Evolutionary conservation across 1,140 invertebrate genomes (phyloP).

Genomic region (Mya arenaria): DNA sequence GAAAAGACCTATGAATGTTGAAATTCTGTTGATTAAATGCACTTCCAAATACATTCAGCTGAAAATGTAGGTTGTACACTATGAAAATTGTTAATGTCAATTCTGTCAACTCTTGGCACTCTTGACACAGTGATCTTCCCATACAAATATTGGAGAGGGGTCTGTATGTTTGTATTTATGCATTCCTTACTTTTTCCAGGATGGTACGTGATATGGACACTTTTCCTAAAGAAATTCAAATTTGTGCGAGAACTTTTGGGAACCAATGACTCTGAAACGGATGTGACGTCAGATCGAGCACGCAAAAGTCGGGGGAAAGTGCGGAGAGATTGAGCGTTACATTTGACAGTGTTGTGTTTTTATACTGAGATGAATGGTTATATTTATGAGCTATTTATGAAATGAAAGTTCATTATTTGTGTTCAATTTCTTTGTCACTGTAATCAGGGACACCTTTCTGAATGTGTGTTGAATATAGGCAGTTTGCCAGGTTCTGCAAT

Average conservation of each 20-base stretch:
- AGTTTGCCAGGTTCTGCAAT: too few relatives aligned
- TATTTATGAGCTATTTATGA: too few relatives aligned
- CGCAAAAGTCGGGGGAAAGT: not conserved
- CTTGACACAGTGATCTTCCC: not conserved
- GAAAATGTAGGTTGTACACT: not conserved
- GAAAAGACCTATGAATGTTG: too few relatives aligned
- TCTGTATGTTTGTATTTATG: constrained; percentile 8
- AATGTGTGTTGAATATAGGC: too few relatives aligned
- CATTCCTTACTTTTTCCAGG: constrained; percentile 82
- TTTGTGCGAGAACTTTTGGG: constrained; percentile 90
- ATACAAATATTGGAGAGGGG: not conserved
- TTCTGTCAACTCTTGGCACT: not conserved
- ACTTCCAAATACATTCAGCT: too few relatives aligned
- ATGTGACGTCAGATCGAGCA: constrained; percentile 25
- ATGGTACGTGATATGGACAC: constrained; percentile 95
- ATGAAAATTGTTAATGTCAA: not conserved
- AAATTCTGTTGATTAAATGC: too few relatives aligned
- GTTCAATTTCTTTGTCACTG: too few relatives aligned
- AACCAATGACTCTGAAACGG: constrained; percentile 57
- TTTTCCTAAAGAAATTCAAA: constrained; percentile 92
- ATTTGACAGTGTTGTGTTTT: too few relatives aligned
- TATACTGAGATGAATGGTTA: too few relatives aligned
- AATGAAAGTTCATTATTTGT: too few relatives aligned
- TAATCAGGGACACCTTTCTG: too few relatives aligned
- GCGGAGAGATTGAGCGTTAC: too few relatives aligned